phyloP scores from a whole-genome alignment of 2,113 vertebrate genomes.

The Pan troglodytes region DNA sequence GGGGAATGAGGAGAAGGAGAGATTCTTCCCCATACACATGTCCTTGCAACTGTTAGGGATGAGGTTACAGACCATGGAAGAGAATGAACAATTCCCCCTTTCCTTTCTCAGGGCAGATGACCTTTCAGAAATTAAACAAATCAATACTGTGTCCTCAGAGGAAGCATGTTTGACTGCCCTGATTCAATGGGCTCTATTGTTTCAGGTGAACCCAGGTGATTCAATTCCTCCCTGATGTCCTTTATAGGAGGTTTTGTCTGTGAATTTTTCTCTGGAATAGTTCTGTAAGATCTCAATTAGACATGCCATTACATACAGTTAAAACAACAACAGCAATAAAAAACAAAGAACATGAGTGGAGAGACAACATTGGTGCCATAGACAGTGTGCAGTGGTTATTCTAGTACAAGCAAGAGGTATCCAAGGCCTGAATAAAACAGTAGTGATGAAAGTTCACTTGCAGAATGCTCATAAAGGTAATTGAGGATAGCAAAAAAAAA shows the following conservation, averaged over 20 bases:
- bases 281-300: slow-evolving; percentile 48
- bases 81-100: slow-evolving; percentile 47
- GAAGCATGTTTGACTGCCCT: slow-evolving; percentile 47
- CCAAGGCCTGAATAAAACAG: background rate
- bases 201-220: slow-evolving; percentile 47
- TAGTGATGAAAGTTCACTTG: background rate
- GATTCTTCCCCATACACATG: slow-evolving; percentile 29
- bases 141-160: slow-evolving; percentile 47
- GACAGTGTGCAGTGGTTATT: background rate
- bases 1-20: background rate
- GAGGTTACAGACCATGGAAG: slow-evolving; percentile 11
- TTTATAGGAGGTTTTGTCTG: slow-evolving; percentile 49
- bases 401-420: background rate
- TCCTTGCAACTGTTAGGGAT: slow-evolving; percentile 61
- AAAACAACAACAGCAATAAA: background rate
- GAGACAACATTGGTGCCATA: background rate
- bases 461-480: background rate
- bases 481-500: background rate
- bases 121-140: slow-evolving; percentile 73
- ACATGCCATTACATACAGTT: background rate
- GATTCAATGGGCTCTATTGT: slow-evolving; percentile 60
- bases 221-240: background rate
- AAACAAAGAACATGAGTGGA: background rate
- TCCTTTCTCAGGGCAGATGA: slow-evolving; percentile 58
- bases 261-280: slow-evolving; percentile 46